These are phyloP conservation scores for Trichopoda pennipes DNA, from an alignment of 2,888 invertebrate genomes.

Conservation along the genomic window DNA sequence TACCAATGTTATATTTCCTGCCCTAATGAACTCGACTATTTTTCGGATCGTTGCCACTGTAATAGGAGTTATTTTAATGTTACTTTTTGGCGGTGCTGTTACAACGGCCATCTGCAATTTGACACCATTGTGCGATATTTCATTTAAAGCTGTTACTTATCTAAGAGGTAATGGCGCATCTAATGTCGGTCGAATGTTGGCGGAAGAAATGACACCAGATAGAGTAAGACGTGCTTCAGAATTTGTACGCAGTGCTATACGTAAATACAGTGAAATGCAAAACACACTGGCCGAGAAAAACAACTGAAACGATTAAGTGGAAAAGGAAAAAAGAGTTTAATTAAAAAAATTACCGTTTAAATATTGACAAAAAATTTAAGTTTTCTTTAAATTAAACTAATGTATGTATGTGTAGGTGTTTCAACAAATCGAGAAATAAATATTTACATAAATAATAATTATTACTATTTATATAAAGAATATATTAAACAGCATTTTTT, in stretches of 20 bases:
- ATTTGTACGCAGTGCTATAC: constrained; percentile 83
- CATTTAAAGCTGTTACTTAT: constrained; percentile 76
- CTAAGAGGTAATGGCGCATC: constrained; percentile 74
- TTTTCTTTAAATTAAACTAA: background rate
- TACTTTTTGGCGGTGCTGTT: constrained; percentile 82
- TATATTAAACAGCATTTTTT: too few species aligned
- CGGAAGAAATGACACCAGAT: constrained; percentile 82
- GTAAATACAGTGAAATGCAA: constrained; percentile 82
- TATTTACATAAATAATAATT: background rate
- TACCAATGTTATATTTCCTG: constrained; percentile 72
- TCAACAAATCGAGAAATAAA: background rate
- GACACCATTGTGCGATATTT: constrained; percentile 83
- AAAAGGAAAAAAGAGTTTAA: background rate
- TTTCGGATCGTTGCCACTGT: constrained; percentile 81
- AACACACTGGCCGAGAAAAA: constrained; percentile 67
- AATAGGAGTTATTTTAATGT: constrained; percentile 80
- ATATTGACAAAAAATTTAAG: constrained; percentile 42
- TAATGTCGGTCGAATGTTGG: constrained; percentile 76
- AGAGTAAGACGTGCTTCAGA: constrained; percentile 82
- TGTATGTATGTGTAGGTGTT: background rate
- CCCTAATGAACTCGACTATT: constrained; percentile 77
- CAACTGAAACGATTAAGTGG: background rate
- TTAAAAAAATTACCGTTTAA: constrained; percentile 37
- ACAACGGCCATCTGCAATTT: constrained; percentile 83
- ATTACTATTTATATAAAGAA: background rate